Evolutionary conservation across 2,888 invertebrate species (phyloP).

Genomic region (Torymus auratus): DNA sequence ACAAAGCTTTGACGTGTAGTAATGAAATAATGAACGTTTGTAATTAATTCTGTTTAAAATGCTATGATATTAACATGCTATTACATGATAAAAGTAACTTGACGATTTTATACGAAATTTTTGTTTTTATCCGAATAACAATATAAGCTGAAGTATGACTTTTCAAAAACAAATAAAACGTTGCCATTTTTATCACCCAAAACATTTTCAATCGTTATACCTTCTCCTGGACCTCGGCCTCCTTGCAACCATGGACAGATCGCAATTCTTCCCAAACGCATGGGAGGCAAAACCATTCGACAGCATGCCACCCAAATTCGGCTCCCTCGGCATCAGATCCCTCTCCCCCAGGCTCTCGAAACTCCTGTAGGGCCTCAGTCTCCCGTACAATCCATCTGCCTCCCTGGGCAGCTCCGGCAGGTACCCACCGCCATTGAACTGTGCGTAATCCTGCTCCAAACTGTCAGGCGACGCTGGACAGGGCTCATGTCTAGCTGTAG

Average conservation of each 20-base stretch:
- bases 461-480: slow-evolving; percentile 78
- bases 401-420: not conserved
- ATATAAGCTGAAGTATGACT: no score
- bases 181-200: no score
- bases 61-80: no score
- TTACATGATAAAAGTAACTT: no score
- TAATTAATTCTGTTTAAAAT: no score
- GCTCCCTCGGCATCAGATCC: slow-evolving; percentile 32
- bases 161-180: no score
- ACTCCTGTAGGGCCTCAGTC: slow-evolving; percentile 77
- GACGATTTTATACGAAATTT: no score
- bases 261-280: slow-evolving; percentile 69
- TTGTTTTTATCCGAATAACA: no score
- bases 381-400: not conserved
- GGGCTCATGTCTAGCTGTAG: not conserved
- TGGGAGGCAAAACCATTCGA: slow-evolving; percentile 68
- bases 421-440: slow-evolving; percentile 10
- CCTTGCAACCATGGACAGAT: slow-evolving; percentile 66
- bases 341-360: slow-evolving; percentile 77
- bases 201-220: slow-evolving; percentile 18
- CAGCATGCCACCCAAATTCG: slow-evolving; percentile 19
- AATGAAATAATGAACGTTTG: no score
- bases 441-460: slow-evolving; percentile 75
- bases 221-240: slow-evolving; percentile 55
- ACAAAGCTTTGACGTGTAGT: no score